Evolutionary conservation across 2,888 invertebrate genomes (phyloP), one percentile per base, ranked within the genome.

Genomic region (Stegophylla sp.): DNA sequence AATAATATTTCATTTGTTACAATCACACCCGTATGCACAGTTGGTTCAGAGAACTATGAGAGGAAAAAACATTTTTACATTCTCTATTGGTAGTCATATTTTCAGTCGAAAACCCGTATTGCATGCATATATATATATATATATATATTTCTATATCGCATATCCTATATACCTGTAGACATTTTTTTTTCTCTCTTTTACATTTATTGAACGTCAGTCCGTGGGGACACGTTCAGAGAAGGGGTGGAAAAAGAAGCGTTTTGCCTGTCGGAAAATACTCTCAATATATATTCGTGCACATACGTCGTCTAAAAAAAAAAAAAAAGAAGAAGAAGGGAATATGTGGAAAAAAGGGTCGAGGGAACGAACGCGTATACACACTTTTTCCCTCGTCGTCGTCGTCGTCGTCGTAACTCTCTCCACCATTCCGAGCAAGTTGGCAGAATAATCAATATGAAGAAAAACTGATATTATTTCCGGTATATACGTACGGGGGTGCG

Each of bases 381-480:
- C 59, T 79, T 75, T 75, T 64, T 56, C 56, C 77, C 79, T 63
- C 75, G 23, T 64, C 75, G 75, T 64, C 64, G 53, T 26, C 77
- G 69, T 63, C 75, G 23, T 64, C 75, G 75, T 64, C 64, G 53
- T 26, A 34, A 75, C 64, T 69, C 56, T 69, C 79, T 71, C 41
- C 45, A 28, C 56, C 59, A 23, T 74, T 74, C 67, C 59, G 20
- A 26, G 64, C 66, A 66, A 64, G 76, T 79, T 61, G 79, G 79
- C 71, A 71, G 69, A 79, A 79, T 79, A 79, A 79, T 79, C 79
- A 79, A 79, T 79, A 79, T 71, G 79, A 79, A 79, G 79, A 69
- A 79, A 79, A 79, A 79, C 69, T 71, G 79, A 79, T 79, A 79
- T 79, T 79, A 79, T 79, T 79, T 79, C 79, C 79, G 79, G 79